Percentiles rank a stretch among this genome's conserved stretches.
Conservation (phyloP, 2,888 invertebrate species). For the Tricholauxania praeusta region DNA sequence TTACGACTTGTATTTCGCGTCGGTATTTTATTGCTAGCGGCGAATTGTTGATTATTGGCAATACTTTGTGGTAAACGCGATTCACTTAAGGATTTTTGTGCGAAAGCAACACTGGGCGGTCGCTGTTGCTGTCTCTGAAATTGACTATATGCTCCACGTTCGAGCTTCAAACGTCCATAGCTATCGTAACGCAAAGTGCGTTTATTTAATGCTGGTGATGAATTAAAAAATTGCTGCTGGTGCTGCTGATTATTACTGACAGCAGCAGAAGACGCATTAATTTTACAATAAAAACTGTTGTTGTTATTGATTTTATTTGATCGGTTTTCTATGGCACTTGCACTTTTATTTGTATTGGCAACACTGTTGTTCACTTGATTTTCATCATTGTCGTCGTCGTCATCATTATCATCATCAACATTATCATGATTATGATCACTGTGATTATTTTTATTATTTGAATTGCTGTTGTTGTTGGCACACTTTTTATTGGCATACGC, state of each 20-base stretch:
- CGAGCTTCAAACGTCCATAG: constrained; percentile 56
- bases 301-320: constrained; percentile 19
- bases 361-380: constrained; percentile 29
- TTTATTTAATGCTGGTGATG: constrained; percentile 37
- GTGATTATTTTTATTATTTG: constrained; percentile 31
- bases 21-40: constrained; percentile 41
- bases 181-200: constrained; percentile 59
- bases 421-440: neutral
- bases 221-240: constrained; percentile 15
- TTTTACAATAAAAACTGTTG: constrained; percentile 9
- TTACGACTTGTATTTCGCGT: constrained; percentile 50
- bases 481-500: constrained; percentile 40
- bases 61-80: constrained; percentile 45
- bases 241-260: neutral
- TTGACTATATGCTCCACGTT: constrained; percentile 28
- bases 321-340: constrained; percentile 3
- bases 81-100: constrained; percentile 46
- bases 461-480: constrained; percentile 35
- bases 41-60: neutral
- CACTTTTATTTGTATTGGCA: neutral
- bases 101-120: constrained; percentile 33
- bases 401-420: neutral
- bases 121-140: neutral
- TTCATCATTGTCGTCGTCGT: neutral
- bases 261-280: constrained; percentile 3